Conservation (phyloP, 2,888 invertebrate species). For the Drosophila paramelanica region DNA sequence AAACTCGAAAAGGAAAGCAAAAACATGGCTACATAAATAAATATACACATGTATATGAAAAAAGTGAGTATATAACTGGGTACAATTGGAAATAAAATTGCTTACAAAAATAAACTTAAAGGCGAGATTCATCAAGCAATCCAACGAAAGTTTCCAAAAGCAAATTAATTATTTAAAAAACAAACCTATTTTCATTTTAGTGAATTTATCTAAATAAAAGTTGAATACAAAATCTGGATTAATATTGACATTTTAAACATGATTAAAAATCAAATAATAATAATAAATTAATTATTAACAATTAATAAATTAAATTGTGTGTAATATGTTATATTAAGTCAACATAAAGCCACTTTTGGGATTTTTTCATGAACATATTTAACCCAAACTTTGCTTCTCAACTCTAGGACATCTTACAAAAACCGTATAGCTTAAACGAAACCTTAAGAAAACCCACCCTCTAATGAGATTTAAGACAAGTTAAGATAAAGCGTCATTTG, state of each 20-base stretch:
- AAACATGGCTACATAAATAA: neutral
- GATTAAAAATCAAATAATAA: no score
- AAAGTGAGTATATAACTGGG: conserved; percentile 37
- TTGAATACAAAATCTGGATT: neutral
- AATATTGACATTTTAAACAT: neutral
- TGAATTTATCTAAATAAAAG: neutral
- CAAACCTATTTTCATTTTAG: no score
- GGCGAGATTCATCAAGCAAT: neutral
- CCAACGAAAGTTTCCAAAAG: no score
- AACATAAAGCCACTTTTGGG: neutral
- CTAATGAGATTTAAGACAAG: neutral
- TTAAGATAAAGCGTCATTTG: neutral
- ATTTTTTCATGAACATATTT: neutral
- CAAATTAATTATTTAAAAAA: no score
- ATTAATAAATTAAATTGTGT: no score
- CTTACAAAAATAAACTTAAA: conserved; percentile 6
- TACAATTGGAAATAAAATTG: conserved; percentile 29
- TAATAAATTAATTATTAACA: no score
- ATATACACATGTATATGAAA: conserved; percentile 20
- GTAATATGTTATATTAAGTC: no score
- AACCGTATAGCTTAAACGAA: neutral
- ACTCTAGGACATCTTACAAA: neutral
- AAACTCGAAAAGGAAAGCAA: conserved; percentile 13
- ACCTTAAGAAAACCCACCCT: neutral
- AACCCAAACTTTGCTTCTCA: no score